Evolutionary conservation across 2,888 invertebrate species (phyloP).

Genomic region (Melieria omissa): DNA sequence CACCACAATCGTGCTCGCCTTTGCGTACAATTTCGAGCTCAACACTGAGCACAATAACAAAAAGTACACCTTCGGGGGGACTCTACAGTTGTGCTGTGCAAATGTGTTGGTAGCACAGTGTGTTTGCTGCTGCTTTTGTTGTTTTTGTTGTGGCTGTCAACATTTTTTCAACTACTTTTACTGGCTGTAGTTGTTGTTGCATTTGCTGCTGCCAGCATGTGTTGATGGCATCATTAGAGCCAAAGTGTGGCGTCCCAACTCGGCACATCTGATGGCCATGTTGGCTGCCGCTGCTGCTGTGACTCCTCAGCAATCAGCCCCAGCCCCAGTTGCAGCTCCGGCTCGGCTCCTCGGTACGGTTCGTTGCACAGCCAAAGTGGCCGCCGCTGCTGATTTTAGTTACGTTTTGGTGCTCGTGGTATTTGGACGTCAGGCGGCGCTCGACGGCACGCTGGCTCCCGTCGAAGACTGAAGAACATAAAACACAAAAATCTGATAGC

Average conservation of each 20-base stretch:
- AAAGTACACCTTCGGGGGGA: too few relatives aligned
- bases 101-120: too few relatives aligned
- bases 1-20: not conserved
- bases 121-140: conserved; percentile 38
- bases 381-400: conserved; percentile 46
- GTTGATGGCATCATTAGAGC: conserved; percentile 34
- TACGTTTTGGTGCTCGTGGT: conserved; percentile 64
- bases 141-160: conserved; percentile 44
- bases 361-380: conserved; percentile 29
- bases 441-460: not conserved
- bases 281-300: too few relatives aligned
- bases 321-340: too few relatives aligned
- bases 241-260: not conserved
- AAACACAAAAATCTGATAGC: too few relatives aligned
- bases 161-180: conserved; percentile 32
- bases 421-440: conserved; percentile 56
- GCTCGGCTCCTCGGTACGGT: not conserved
- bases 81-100: too few relatives aligned
- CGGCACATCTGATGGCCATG: too few relatives aligned
- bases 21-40: too few relatives aligned
- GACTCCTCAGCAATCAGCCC: too few relatives aligned
- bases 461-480: not conserved
- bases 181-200: not conserved
- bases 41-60: too few relatives aligned
- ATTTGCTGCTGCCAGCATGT: not conserved